Evolutionary conservation across 2,797 vertebrate genomes (phyloP).

Genomic region (Hydrolagus colliei): DNA sequence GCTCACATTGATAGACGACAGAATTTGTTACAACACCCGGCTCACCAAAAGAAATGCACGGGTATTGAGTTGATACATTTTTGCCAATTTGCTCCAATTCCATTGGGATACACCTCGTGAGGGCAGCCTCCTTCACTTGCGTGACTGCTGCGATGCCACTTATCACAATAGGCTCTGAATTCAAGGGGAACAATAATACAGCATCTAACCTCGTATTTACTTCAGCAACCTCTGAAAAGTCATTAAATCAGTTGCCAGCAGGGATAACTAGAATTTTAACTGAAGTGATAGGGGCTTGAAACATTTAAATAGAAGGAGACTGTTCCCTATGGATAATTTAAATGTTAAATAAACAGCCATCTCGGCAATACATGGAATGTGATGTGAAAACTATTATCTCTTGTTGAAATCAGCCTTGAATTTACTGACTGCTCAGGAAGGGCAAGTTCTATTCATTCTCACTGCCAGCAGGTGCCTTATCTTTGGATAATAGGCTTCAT

Average conservation of each 20-base stretch:
- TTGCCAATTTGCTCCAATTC: background rate
- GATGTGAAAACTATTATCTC: conserved; percentile 72
- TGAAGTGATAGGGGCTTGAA: conserved; percentile 51
- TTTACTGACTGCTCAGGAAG: conserved; percentile 61
- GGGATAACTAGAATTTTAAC: conserved; percentile 47
- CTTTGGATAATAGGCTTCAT: conserved; percentile 83
- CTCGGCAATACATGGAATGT: conserved; percentile 54
- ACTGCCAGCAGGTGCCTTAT: conserved; percentile 86
- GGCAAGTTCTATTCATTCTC: conserved; percentile 77
- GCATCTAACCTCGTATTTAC: conserved; percentile 10
- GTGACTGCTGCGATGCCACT: background rate
- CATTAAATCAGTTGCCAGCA: conserved; percentile 36
- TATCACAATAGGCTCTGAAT: background rate
- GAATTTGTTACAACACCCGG: no score
- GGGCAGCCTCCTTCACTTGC: background rate
- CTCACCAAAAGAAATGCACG: no score
- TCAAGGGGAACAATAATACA: background rate
- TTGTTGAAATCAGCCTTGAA: conserved; percentile 62
- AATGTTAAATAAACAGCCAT: conserved; percentile 68
- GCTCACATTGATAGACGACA: no score
- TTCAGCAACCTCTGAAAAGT: conserved; percentile 23
- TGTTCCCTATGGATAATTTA: conserved; percentile 61
- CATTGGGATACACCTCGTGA: background rate
- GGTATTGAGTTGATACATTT: no score
- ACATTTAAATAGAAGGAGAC: conserved; percentile 59